Evolutionary conservation across 1,140 invertebrate species (phyloP).

Genomic region (Drosophila elegans): DNA sequence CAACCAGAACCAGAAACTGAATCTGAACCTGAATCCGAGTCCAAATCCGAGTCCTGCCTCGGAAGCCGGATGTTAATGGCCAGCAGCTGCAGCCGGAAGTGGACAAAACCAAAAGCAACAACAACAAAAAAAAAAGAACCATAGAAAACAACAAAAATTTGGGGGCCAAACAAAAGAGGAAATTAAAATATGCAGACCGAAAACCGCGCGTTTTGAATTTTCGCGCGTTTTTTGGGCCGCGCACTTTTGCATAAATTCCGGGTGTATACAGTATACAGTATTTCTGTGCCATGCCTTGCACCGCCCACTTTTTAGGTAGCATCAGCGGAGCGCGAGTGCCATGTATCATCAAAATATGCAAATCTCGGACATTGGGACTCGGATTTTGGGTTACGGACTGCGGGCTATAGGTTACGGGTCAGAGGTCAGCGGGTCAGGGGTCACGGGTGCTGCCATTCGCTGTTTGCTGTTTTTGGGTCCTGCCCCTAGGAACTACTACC

Average conservation of each 20-base stretch:
- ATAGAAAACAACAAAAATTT: too few relatives aligned
- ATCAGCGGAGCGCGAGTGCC: slow-evolving; percentile 29
- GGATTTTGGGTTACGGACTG: slow-evolving; percentile 5
- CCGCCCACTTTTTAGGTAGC: slow-evolving; percentile 1
- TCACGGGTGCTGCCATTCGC: background rate
- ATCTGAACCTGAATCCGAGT: background rate
- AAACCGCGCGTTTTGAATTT: slow-evolving; percentile 82
- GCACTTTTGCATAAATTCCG: slow-evolving; percentile 73
- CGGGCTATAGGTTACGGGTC: background rate
- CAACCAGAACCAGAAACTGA: background rate
- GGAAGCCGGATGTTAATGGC: slow-evolving; percentile 73
- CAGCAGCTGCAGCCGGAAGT: slow-evolving; percentile 59
- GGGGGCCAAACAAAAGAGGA: slow-evolving; percentile 67
- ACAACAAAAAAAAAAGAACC: too few relatives aligned
- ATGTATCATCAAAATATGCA: slow-evolving; percentile 83
- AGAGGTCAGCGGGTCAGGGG: background rate
- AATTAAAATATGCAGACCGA: slow-evolving; percentile 80
- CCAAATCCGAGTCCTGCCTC: slow-evolving; percentile 15
- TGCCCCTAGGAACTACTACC: slow-evolving; percentile 44
- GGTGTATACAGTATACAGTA: background rate
- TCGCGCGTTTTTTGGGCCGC: slow-evolving; percentile 72
- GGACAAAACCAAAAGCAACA: background rate
- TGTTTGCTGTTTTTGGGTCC: slow-evolving; percentile 11
- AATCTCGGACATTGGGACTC: slow-evolving; percentile 50
- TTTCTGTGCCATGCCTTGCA: too few relatives aligned